phyloP scores from a whole-genome alignment of 2,113 vertebrate genomes.

The Noctilio leporinus region DNA sequence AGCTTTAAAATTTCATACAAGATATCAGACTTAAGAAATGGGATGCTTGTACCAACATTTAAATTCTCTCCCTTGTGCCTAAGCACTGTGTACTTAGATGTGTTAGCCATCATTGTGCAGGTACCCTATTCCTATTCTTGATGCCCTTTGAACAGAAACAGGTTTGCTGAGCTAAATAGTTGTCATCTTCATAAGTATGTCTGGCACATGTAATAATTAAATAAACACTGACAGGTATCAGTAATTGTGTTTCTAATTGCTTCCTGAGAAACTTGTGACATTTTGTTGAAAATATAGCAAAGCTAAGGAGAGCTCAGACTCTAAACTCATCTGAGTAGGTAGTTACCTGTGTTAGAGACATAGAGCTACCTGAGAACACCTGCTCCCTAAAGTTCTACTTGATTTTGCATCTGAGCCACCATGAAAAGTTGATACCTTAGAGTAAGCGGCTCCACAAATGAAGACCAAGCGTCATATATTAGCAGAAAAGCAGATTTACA shows the following conservation, averaged over 20 bases:
- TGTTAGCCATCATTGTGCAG: neutral
- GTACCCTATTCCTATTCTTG: neutral
- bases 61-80: neutral
- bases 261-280: conserved; percentile 38
- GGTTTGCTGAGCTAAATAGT: conserved; percentile 38
- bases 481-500: neutral
- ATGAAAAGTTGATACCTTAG: neutral
- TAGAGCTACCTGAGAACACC: neutral
- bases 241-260: conserved; percentile 49
- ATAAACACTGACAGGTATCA: conserved; percentile 40
- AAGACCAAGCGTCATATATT: neutral
- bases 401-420: neutral
- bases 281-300: neutral
- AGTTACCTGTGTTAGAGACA: neutral
- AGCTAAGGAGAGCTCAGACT: neutral
- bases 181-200: neutral
- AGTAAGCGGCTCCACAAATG: neutral
- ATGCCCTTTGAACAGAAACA: conserved; percentile 27
- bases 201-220: conserved; percentile 41
- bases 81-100: neutral
- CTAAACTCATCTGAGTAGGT: neutral
- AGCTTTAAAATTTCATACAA: neutral
- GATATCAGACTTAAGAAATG: neutral
- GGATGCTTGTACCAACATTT: neutral
- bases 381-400: neutral